These are phyloP conservation scores for Haliclystus octoradiatus DNA, from an alignment of 30 jellyfish, hydroid and myxozoan genomes.

Conservation along the genomic window DNA sequence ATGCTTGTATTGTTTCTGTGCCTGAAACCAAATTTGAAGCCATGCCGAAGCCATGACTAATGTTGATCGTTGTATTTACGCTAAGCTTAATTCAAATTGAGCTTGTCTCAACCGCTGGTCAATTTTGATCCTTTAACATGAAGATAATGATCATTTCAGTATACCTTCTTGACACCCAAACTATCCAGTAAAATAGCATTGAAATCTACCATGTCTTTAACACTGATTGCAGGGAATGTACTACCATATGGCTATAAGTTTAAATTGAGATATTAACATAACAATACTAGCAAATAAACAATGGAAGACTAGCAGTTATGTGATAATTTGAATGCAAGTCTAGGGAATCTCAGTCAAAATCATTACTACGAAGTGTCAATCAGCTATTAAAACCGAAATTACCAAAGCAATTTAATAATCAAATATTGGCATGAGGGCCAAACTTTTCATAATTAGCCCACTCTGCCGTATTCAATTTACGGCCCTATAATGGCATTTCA, in stretches of 20 bases:
- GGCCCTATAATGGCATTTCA: too few species aligned
- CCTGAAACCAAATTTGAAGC: too few species aligned
- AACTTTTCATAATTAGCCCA: too few species aligned
- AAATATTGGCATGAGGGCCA: too few species aligned
- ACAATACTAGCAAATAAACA: background rate
- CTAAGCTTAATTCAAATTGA: too few species aligned
- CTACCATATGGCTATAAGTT: slow-evolving; percentile 78
- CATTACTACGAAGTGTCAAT: background rate
- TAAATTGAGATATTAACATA: background rate
- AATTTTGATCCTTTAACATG: background rate
- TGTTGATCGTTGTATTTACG: too few species aligned
- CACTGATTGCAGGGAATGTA: slow-evolving; percentile 60
- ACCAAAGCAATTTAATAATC: background rate
- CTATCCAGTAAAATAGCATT: slow-evolving; percentile 49
- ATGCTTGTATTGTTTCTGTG: too few species aligned
- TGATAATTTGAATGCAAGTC: background rate
- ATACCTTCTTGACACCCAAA: slow-evolving; percentile 49
- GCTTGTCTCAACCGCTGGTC: too few species aligned
- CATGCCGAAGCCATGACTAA: too few species aligned
- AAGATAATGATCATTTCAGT: background rate
- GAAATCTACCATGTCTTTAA: slow-evolving; percentile 46
- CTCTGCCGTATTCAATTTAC: too few species aligned
- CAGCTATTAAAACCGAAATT: background rate
- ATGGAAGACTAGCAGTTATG: background rate
- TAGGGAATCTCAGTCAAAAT: background rate